These are phyloP conservation scores for Gambusia affinis DNA, from an alignment of 2,113 vertebrate genomes.

Conservation along the genomic window DNA sequence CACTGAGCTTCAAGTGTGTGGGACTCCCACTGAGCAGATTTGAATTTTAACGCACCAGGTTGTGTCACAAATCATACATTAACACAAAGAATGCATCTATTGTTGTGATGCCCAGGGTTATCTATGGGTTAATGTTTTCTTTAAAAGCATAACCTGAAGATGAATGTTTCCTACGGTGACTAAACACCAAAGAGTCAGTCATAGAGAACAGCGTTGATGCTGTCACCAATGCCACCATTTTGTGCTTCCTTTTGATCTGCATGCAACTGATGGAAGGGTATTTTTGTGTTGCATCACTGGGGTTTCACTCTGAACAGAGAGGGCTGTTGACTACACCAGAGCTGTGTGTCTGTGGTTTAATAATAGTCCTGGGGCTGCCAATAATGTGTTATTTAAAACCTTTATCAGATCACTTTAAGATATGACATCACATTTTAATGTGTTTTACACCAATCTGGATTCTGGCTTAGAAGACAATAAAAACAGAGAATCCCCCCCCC, in stretches of 20 bases:
- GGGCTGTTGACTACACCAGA: neutral
- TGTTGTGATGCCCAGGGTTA: too few species aligned
- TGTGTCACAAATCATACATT: too few species aligned
- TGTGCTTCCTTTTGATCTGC: neutral
- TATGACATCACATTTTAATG: conserved; percentile 5
- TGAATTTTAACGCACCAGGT: too few species aligned
- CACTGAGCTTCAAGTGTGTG: too few species aligned
- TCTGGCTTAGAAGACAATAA: neutral
- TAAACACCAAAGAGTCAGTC: neutral
- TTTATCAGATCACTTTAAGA: neutral
- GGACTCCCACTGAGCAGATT: too few species aligned
- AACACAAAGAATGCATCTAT: too few species aligned
- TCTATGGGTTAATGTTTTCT: too few species aligned
- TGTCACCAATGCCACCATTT: neutral
- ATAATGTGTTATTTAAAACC: neutral
- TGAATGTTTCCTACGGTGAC: neutral
- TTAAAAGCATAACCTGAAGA: too few species aligned
- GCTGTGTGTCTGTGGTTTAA: conserved; percentile 1
- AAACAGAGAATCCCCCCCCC: neutral
- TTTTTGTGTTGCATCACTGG: neutral
- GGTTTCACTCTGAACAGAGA: neutral
- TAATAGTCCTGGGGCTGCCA: neutral
- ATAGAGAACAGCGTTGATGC: neutral
- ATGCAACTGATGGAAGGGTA: neutral
- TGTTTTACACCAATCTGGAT: neutral